Conservation (phyloP, 2,113 vertebrate species). For the Gorsachius goisagi region DNA sequence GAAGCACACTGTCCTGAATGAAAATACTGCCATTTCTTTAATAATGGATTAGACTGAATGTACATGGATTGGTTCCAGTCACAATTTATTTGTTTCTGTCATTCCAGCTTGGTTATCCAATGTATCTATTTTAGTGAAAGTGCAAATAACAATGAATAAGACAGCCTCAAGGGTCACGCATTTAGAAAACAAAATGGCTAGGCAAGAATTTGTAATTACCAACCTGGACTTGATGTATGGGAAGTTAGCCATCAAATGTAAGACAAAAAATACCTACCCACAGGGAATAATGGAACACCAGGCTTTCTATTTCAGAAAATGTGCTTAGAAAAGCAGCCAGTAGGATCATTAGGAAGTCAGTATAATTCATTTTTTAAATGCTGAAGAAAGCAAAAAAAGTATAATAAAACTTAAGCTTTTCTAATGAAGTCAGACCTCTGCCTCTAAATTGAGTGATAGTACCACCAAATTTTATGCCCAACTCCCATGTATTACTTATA, state of each 20-base stretch:
- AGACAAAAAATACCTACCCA: not conserved
- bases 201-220: conserved; percentile 36
- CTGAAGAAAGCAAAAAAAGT: not conserved
- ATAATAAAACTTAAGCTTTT: not conserved
- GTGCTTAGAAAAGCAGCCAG: not conserved
- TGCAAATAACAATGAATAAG: conserved; percentile 38
- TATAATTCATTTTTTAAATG: not conserved
- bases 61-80: conserved; percentile 14
- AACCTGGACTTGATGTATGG: not conserved
- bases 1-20: conserved; percentile 36
- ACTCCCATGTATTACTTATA: not conserved
- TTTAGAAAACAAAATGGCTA: conserved; percentile 30
- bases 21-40: conserved; percentile 50
- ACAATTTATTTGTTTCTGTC: conserved; percentile 43
- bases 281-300: not conserved
- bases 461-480: not conserved
- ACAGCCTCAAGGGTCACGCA: conserved; percentile 9
- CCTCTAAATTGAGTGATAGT: not conserved
- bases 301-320: not conserved
- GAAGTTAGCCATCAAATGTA: not conserved
- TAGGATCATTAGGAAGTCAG: not conserved
- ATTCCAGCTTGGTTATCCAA: conserved; percentile 14
- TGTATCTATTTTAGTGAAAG: conserved; percentile 39
- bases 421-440: not conserved
- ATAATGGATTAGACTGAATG: conserved; percentile 5